phyloP scores from a whole-genome alignment of 2,888 invertebrate species.

The Epirrhoe alternata region DNA sequence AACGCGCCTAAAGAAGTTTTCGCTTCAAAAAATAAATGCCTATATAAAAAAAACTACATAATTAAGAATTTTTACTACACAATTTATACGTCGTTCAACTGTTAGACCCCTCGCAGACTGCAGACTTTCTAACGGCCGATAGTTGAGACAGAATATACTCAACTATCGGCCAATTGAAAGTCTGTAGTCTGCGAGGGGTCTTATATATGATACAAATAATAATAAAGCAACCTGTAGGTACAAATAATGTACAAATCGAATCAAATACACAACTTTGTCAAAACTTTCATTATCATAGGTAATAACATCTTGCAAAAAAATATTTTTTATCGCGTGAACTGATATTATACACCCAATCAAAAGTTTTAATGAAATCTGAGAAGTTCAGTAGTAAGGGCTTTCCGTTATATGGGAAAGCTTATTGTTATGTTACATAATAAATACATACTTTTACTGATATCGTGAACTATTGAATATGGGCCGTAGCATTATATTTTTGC shows the following conservation, averaged over 20 bases:
- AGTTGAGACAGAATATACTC: too few species aligned
- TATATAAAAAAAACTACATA: too few species aligned
- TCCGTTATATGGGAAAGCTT: slow-evolving; percentile 5
- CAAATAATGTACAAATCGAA: not conserved
- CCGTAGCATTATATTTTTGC: too few species aligned
- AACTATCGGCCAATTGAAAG: too few species aligned
- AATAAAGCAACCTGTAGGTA: not conserved
- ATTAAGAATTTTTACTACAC: too few species aligned
- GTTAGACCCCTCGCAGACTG: too few species aligned
- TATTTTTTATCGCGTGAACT: slow-evolving; percentile 10
- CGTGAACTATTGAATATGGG: not conserved
- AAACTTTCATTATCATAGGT: slow-evolving; percentile 15
- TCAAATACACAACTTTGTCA: slow-evolving; percentile 1
- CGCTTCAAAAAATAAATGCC: too few species aligned
- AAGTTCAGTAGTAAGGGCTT: slow-evolving; percentile 10
- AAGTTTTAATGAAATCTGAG: slow-evolving; percentile 31
- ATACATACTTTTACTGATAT: not conserved
- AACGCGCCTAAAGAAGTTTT: too few species aligned
- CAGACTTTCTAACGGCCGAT: too few species aligned
- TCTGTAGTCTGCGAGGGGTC: too few species aligned
- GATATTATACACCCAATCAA: slow-evolving; percentile 26
- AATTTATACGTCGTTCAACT: too few species aligned
- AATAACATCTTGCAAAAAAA: slow-evolving; percentile 12
- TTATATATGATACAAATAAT: too few species aligned
- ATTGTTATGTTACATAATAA: not conserved